These are phyloP conservation scores for Ageneiosus marmoratus DNA, from an alignment of 2,113 vertebrate species.

Conservation along the genomic window DNA sequence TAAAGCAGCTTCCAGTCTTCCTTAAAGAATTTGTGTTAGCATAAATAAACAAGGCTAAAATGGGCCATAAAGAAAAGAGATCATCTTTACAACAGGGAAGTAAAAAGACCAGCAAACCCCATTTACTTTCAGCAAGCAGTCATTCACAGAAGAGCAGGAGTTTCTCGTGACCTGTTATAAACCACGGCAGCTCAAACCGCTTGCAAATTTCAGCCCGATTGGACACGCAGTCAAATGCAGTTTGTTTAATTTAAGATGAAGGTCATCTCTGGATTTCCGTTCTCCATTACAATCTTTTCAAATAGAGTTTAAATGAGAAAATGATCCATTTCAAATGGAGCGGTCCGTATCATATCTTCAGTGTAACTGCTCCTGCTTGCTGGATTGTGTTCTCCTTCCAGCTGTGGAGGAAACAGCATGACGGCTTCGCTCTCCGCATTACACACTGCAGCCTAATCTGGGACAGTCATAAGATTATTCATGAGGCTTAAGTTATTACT, in stretches of 20 bases:
- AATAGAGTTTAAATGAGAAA: conserved; percentile 9
- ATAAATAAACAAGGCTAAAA: neutral
- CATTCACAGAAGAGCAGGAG: neutral
- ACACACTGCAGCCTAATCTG: conserved; percentile 60
- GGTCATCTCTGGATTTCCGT: conserved; percentile 11
- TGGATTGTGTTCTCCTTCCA: neutral
- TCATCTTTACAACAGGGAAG: neutral
- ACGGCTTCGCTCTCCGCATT: conserved; percentile 43
- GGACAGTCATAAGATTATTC: conserved; percentile 69
- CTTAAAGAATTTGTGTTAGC: conserved; percentile 16
- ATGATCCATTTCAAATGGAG: neutral
- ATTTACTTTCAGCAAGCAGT: neutral
- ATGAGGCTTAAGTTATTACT: conserved; percentile 71
- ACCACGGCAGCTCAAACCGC: neutral
- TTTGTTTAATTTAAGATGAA: conserved; percentile 17
- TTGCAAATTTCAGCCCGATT: neutral
- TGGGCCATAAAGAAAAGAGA: neutral
- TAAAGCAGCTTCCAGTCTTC: conserved; percentile 35
- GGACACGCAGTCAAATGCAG: neutral
- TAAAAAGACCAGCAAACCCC: neutral
- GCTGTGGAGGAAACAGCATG: conserved; percentile 24
- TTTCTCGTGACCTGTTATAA: neutral
- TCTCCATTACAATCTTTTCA: conserved; percentile 5
- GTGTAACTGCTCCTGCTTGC: neutral
- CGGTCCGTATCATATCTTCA: neutral